These are phyloP conservation scores for Formica aserva DNA, from an alignment of 2,888 invertebrate genomes.

Conservation along the genomic window DNA sequence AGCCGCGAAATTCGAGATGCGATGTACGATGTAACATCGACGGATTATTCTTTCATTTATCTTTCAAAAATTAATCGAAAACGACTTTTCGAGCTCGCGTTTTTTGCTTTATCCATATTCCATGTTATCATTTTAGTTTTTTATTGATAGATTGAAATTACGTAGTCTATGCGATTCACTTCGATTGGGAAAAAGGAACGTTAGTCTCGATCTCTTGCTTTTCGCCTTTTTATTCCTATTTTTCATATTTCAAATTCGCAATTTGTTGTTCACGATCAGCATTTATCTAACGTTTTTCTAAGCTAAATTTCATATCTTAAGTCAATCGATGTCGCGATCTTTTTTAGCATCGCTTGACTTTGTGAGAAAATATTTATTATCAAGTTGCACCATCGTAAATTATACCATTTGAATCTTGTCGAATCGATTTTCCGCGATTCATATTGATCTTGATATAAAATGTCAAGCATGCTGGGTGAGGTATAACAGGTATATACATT, in stretches of 20 bases:
- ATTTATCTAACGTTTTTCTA: background rate
- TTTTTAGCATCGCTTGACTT: background rate
- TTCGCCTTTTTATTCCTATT: background rate
- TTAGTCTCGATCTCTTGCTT: background rate
- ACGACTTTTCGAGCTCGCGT: background rate
- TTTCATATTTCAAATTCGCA: background rate
- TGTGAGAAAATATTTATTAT: background rate
- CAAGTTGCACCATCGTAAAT: background rate
- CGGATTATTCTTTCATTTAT: background rate
- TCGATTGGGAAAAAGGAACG: background rate
- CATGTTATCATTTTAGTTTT: background rate
- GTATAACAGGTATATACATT: background rate
- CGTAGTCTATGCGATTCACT: background rate
- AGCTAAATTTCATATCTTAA: background rate
- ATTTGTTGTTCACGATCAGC: background rate
- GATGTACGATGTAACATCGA: background rate
- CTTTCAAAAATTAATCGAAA: background rate
- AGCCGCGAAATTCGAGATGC: slow-evolving; percentile 56
- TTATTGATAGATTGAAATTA: background rate
- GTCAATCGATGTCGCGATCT: background rate
- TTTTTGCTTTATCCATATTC: background rate
- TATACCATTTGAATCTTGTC: background rate
- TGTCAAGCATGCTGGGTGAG: background rate
- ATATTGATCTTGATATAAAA: background rate
- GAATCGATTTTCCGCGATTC: slow-evolving; percentile 4